A percentile compares a stretch with the other conserved stretches of the same genome.
These are phyloP conservation scores for Selenia dentaria DNA, from an alignment of 2,888 invertebrate species.

Conservation along the genomic window DNA sequence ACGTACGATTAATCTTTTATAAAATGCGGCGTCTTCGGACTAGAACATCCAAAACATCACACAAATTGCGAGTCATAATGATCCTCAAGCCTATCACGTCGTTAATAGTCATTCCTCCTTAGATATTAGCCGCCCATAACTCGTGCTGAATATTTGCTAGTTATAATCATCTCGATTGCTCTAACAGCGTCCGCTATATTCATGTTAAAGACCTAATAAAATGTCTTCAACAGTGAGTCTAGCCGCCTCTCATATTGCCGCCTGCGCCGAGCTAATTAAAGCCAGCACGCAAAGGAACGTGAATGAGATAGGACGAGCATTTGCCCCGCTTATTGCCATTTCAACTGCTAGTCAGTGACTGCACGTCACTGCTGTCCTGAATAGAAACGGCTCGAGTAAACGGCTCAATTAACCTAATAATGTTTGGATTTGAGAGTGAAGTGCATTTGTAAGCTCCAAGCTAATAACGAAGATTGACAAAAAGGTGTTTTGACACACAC, in stretches of 20 bases:
- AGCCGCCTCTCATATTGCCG: slow-evolving; percentile 10
- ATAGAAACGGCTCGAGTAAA: slow-evolving; percentile 9
- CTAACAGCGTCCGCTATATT: neutral
- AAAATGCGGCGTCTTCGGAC: too few relatives aligned
- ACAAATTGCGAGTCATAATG: too few relatives aligned
- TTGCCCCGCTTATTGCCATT: slow-evolving; percentile 45
- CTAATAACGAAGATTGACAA: too few relatives aligned
- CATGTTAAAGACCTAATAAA: slow-evolving; percentile 21
- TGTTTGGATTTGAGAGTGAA: too few relatives aligned
- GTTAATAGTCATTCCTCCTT: too few relatives aligned
- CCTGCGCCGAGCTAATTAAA: slow-evolving; percentile 60
- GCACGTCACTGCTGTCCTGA: slow-evolving; percentile 14
- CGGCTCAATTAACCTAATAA: slow-evolving; percentile 5
- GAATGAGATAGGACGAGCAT: slow-evolving; percentile 36
- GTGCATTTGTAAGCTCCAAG: too few relatives aligned
- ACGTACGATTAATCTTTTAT: too few relatives aligned
- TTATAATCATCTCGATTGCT: slow-evolving; percentile 7
- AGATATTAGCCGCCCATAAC: too few relatives aligned
- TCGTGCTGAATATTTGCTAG: slow-evolving; percentile 6
- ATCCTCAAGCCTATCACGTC: too few relatives aligned
- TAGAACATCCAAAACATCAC: too few relatives aligned
- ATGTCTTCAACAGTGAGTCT: slow-evolving; percentile 17
- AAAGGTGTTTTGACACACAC: too few relatives aligned
- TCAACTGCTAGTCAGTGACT: slow-evolving; percentile 35
- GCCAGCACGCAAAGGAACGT: slow-evolving; percentile 44